Evolutionary conservation across 53 echinoderm and acorn worm species (phyloP).

Genomic region (Mesocentrotus franciscanus): DNA sequence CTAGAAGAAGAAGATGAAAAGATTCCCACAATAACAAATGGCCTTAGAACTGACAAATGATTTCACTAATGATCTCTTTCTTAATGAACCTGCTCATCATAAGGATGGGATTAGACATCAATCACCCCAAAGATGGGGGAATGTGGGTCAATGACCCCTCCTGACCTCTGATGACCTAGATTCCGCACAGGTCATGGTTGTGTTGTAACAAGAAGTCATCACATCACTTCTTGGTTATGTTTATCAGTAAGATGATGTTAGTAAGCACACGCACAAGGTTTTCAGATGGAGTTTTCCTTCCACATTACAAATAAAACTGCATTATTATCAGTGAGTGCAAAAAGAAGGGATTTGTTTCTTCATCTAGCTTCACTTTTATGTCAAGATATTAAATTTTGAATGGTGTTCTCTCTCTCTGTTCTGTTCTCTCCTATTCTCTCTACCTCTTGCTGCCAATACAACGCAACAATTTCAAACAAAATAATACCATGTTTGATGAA

Average conservation of each 20-base stretch:
- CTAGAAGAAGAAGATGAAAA: not conserved
- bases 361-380: no score
- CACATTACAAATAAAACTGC: no score
- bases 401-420: not conserved
- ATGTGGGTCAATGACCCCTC: slow-evolving; percentile 43
- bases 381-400: not conserved
- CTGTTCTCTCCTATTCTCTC: not conserved
- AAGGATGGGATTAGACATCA: not conserved
- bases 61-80: slow-evolving; percentile 29
- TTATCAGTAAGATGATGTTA: not conserved
- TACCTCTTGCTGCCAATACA: not conserved
- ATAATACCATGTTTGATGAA: not conserved
- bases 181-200: not conserved
- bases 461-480: no score
- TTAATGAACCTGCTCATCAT: slow-evolving; percentile 9
- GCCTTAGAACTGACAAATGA: not conserved
- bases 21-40: not conserved
- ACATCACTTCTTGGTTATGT: not conserved
- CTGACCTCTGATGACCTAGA: slow-evolving; percentile 28
- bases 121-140: not conserved
- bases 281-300: no score
- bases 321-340: no score
- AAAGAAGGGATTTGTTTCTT: no score
- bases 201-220: not conserved
- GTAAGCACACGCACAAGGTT: not conserved